phyloP scores from a whole-genome alignment of 2,113 vertebrate species.

The Muscicapa adusta region DNA sequence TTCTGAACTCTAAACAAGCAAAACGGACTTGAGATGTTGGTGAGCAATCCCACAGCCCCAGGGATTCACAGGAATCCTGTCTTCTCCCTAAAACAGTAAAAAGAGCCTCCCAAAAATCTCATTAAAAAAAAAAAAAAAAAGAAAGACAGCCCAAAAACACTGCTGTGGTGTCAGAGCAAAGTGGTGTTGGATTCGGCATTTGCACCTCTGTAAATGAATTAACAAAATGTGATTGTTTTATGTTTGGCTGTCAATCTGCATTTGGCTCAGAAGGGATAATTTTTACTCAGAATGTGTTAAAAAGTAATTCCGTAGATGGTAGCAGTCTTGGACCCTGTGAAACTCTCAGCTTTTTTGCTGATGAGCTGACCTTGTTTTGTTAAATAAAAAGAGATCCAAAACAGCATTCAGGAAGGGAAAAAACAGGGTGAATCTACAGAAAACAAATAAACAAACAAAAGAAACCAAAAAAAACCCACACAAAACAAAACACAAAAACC shows the following conservation, averaged over 20 bases:
- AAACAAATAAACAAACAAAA: background rate
- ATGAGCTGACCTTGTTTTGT: slow-evolving; percentile 27
- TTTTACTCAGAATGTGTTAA: slow-evolving; percentile 47
- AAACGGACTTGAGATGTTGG: background rate
- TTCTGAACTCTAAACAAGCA: background rate
- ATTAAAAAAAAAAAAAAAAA: no score
- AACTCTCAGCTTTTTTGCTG: slow-evolving; percentile 18
- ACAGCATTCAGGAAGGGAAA: background rate
- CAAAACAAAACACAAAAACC: background rate
- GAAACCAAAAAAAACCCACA: background rate
- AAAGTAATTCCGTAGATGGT: slow-evolving; percentile 24
- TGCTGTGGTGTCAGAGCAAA: background rate
- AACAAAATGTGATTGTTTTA: slow-evolving; percentile 55
- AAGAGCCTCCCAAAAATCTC: background rate
- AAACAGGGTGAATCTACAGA: background rate
- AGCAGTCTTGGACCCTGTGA: background rate
- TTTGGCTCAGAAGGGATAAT: slow-evolving; percentile 42
- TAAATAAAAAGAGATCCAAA: slow-evolving; percentile 13
- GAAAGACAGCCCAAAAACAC: background rate
- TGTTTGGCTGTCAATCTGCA: slow-evolving; percentile 51
- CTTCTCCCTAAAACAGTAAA: background rate
- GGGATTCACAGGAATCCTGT: background rate
- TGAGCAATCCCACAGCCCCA: background rate
- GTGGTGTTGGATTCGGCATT: background rate
- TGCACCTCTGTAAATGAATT: slow-evolving; percentile 62